Base-by-base conservation (phyloP, 2,888 invertebrate species). In the Timema cristinae region DNA sequence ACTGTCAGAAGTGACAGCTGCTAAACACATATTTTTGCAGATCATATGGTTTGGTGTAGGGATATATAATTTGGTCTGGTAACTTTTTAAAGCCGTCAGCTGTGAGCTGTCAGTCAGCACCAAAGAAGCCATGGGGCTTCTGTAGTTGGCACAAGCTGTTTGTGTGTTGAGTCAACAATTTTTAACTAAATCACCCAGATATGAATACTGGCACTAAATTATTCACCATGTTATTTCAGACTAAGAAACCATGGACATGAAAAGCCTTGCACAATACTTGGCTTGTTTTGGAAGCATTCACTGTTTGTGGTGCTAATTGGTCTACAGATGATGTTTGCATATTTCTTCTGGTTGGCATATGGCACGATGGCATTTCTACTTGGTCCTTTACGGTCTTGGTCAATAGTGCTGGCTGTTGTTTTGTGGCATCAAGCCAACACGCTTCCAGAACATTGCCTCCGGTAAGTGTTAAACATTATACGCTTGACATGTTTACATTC, bases 351-450 rank as follows among this genome's bases (percentile, higher is more conserved):
- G 88, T 80, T 91, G 76, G 91, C 92, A 15, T 94, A 94, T 82
- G 94, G 94, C 10, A 89, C 89, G 0, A 81, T 91, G 79, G 91
- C 94, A 0, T 88, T 92, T 74, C 76, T 93, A 70, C 83, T 94
- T 74, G 92, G 93, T 68, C 93, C 94, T 0, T 82, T 94, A 68
- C 85, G 93, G 77, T 91, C 92, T 0, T 94, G 94, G 91, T 91
- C 92, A 70, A 84, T 93, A 69, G 79, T 89, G 67, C 81, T 93
- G 75, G 91, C 90, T 73, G 78, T 89, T 67, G 79, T 88, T 73
- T 79, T 92, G 72, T 92, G 91, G 89, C 88, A 88, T 79, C 87
- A 87, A 78, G 86, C 87, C 9, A 79, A 87, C 76, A 85, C 83
- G 71, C 83, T 91, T 78, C 88, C 90, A 2, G 84, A 85, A 71